These are phyloP conservation scores for Salminus brasiliensis DNA, from an alignment of 2,113 vertebrate genomes.

Conservation along the genomic window DNA sequence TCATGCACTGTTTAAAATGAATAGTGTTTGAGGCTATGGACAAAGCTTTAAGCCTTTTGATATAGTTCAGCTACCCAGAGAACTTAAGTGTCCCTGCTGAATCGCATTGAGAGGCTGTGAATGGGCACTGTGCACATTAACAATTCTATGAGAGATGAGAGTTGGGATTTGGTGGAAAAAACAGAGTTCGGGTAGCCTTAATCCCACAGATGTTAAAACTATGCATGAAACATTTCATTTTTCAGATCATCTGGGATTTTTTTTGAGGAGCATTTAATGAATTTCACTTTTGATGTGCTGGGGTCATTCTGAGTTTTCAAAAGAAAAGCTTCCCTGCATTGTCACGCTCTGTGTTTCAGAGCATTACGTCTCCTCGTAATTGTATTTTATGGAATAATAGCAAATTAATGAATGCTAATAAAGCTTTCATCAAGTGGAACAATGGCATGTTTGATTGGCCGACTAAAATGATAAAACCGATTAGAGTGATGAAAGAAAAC, in stretches of 20 bases:
- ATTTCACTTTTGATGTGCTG: slow-evolving; percentile 14
- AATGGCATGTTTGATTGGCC: slow-evolving; percentile 45
- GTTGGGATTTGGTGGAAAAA: slow-evolving; percentile 22
- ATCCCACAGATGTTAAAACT: slow-evolving; percentile 12
- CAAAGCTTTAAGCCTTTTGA: neutral
- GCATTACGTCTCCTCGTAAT: slow-evolving; percentile 46
- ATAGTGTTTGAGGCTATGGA: neutral
- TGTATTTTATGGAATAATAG: slow-evolving; percentile 48
- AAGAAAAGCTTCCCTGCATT: slow-evolving; percentile 22
- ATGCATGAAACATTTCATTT: neutral
- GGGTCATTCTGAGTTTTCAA: slow-evolving; percentile 30
- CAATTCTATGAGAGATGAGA: slow-evolving; percentile 6
- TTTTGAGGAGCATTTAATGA: slow-evolving; percentile 27
- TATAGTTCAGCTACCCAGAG: neutral
- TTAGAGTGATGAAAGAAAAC: slow-evolving; percentile 41
- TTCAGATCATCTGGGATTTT: neutral
- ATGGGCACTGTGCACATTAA: neutral
- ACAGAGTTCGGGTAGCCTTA: neutral
- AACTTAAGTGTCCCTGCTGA: neutral
- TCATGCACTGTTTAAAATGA: neutral
- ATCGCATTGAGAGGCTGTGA: neutral
- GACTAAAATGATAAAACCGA: slow-evolving; percentile 23
- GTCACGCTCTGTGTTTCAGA: slow-evolving; percentile 26
- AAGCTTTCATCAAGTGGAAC: slow-evolving; percentile 31
- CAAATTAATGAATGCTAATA: slow-evolving; percentile 45